Evolutionary conservation across 2,888 invertebrate species (phyloP), one percentile per base, ranked within the genome.

Genomic region (Rotaria sp.): DNA sequence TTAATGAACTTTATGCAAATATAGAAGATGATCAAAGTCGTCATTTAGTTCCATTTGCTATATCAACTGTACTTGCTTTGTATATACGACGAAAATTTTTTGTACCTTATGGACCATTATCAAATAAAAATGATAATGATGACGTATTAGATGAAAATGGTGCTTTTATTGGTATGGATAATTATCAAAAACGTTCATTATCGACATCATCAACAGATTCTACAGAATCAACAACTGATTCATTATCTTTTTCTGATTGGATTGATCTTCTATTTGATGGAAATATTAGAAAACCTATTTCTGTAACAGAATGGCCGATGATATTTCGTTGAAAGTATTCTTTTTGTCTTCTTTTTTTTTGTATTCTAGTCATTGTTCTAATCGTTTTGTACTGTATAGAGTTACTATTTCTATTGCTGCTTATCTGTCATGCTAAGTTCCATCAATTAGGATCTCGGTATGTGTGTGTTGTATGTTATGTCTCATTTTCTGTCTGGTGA

Each of bases 51-150:
- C 41, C 4, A 45, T 80, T 80, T 45, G 26, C 11, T 45, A n/a
- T 26, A 80, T 80, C 80, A 80, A 80, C 80, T 80, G 80, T 80
- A n/a, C 24, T 80, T 2, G 80, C 80, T 45, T 80, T 80, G 80
- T 80, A 80, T 45, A 45, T 80, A 80, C 41, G 45, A 45, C 45
- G 80, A 13, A 45, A 80, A 26, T 80, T 45, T 45, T 80, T 80
- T 80, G 80, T 80, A 26, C 80, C 80, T 15, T 80, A 80, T 45
- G 26, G 80, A 24, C 24, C 41, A 45, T n/a, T 45, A 80, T 45
- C 26, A 45, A 80, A 80, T 80, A 45, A 15, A 50, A 50, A n/a
- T 67, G 67, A 45, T 75, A 26, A 75, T 80, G 80, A 41, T 41
- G 80, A 80, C 11, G 8, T n/a, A 38, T 24, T 13, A 45, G 45